Evolutionary conservation across 37 sponge, comb jelly and placozoan genomes (phyloP).

Genomic region (Dysidea cf. avara): DNA sequence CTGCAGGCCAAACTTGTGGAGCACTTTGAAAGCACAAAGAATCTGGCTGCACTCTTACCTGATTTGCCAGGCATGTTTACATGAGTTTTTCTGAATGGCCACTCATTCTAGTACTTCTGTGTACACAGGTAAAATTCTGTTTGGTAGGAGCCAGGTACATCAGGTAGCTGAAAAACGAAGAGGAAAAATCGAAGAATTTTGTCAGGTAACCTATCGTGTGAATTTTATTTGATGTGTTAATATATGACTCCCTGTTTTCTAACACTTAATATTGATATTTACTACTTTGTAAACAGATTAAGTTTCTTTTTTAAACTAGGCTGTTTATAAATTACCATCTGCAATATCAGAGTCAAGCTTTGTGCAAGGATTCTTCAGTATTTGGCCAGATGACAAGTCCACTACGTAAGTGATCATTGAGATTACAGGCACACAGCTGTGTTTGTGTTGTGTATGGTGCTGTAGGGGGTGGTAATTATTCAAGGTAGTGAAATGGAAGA

Average conservation of each 20-base stretch:
- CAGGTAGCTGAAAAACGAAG: conserved; percentile 86
- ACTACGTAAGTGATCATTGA: too few relatives aligned
- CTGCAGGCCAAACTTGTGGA: too few relatives aligned
- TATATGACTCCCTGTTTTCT: too few relatives aligned
- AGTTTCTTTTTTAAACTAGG: background rate
- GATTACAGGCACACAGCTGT: too few relatives aligned
- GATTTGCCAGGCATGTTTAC: conserved; percentile 66
- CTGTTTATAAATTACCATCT: conserved; percentile 47
- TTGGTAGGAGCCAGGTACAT: conserved; percentile 72
- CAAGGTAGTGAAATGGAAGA: too few relatives aligned
- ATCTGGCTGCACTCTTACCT: conserved; percentile 21
- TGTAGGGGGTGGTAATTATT: too few relatives aligned
- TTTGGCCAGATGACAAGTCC: conserved; percentile 91
- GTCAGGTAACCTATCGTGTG: conserved; percentile 39
- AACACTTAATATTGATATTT: too few relatives aligned
- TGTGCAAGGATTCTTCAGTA: conserved; percentile 80
- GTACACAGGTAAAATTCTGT: conserved; percentile 63
- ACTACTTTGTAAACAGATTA: background rate
- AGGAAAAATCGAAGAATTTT: conserved; percentile 74
- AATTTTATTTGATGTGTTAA: too few relatives aligned
- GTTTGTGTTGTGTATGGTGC: too few relatives aligned
- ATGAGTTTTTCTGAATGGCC: background rate
- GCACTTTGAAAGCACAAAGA: conserved; percentile 8
- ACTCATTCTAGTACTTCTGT: background rate
- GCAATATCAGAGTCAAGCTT: conserved; percentile 65